Conservation (phyloP, 2,113 vertebrate genomes). For the Pampusana beccarii region DNA sequence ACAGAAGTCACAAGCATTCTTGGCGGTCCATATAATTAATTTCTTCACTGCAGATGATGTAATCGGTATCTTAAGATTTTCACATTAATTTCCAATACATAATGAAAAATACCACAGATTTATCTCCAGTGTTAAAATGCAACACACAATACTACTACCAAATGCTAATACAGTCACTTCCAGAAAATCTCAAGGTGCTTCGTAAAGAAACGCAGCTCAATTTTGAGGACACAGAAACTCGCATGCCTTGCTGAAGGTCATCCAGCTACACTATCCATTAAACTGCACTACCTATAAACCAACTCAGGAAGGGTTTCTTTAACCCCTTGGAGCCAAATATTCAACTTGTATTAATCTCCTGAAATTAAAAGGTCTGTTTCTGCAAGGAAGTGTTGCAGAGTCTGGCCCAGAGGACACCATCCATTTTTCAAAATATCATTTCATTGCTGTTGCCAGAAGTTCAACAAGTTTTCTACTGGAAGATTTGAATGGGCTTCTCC, state of each 20-base stretch:
- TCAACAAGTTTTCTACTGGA: neutral
- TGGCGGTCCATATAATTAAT: neutral
- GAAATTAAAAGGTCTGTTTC: neutral
- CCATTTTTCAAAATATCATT: neutral
- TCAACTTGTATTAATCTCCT: neutral
- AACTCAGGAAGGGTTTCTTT: neutral
- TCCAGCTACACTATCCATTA: neutral
- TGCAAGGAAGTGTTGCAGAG: neutral
- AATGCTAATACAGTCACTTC: neutral
- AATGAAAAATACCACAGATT: neutral
- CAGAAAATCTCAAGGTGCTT: neutral
- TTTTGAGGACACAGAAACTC: neutral
- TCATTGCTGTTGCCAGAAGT: neutral
- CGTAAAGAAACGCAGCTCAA: neutral
- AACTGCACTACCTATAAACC: neutral
- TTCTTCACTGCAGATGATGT: neutral
- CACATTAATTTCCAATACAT: neutral
- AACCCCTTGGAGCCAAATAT: neutral
- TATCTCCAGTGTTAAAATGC: neutral
- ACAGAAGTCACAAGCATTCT: neutral
- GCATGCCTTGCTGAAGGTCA: neutral
- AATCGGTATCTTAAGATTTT: neutral
- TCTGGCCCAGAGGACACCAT: neutral
- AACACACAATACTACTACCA: neutral
- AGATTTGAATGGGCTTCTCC: neutral